A percentile compares a stretch with the other conserved stretches of the same genome.
These are phyloP conservation scores for Hipparchia semele DNA, from an alignment of 2,888 invertebrate species.

Conservation along the genomic window DNA sequence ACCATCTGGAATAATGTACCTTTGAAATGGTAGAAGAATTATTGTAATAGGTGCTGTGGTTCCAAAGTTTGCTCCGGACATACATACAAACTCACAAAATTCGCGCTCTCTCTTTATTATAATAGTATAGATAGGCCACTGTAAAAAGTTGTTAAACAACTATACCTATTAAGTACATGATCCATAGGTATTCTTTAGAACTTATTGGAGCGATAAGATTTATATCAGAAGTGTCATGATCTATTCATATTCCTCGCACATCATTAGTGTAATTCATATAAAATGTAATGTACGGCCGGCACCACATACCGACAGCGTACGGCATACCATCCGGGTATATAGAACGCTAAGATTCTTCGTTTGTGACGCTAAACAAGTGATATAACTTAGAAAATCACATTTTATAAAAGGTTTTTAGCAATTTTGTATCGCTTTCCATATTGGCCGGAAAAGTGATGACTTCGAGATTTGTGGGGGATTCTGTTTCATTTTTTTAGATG, in stretches of 20 bases:
- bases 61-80: too few species aligned
- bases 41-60: too few species aligned
- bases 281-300: conserved; percentile 12
- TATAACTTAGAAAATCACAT: background rate
- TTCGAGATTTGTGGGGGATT: background rate
- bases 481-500: too few species aligned
- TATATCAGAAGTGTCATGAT: background rate
- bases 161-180: background rate
- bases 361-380: conserved; percentile 24
- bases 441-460: background rate
- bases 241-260: conserved; percentile 14
- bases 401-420: background rate
- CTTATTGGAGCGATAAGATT: background rate
- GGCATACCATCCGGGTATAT: conserved; percentile 23
- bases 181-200: background rate
- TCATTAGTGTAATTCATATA: conserved; percentile 14
- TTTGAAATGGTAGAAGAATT: too few species aligned
- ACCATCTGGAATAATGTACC: too few species aligned
- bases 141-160: background rate
- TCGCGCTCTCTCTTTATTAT: too few species aligned
- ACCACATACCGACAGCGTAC: conserved; percentile 16
- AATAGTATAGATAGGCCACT: too few species aligned
- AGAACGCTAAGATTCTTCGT: conserved; percentile 37
- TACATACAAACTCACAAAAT: too few species aligned
- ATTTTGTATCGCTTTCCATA: too few species aligned